Base-by-base conservation (phyloP, 2,113 vertebrate species). In the Helogale parvula region DNA sequence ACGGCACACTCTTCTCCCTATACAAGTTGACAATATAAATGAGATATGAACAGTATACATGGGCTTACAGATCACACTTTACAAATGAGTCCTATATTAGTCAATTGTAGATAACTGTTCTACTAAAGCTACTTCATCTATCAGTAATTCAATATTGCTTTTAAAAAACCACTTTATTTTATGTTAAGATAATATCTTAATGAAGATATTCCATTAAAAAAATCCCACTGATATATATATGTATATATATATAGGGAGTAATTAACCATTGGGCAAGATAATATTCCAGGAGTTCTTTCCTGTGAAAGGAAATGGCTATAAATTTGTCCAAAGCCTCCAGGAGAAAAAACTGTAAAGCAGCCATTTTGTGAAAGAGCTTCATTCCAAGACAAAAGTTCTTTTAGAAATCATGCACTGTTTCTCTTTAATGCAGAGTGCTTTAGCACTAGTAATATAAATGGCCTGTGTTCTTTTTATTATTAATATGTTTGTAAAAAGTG, bases 281-380 rank as follows among this genome's bases (percentile, higher is more conserved):
- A 19, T 74, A 95, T 10, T 25, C 65, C 54, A 92, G 57, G n/a
- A 91, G 65, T 79, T 92, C 69, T 41, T 93, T 57, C 57, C 25
- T 87, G 38, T 50, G 66, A 88, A 90, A 96, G 68, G 97, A 95
- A 92, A 94, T n/a, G 85, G 57, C 33, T 95, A 38, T 68, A 38
- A 60, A 83, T 87, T 72, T 88, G 52, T 13, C 19, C 9, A 7
- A 65, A 87, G 82, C n/a, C 63, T 72, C 47, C 65, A 11, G 16
- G 68, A 68, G 45, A 57, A 2, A 41, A 31, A 80, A 66, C 45
- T 87, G 21, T 17, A 81, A 71, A 76, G 71, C 2, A 13, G 71
- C 69, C 47, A 63, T 88, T 95, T 47, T 89, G 77, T 52, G 77
- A 33, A 84, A 63, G 25, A 87, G 68, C 10, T 68, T 80, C 60